Evolutionary conservation across 2,113 vertebrate species (phyloP).

Genomic region (Alethe castanea): DNA sequence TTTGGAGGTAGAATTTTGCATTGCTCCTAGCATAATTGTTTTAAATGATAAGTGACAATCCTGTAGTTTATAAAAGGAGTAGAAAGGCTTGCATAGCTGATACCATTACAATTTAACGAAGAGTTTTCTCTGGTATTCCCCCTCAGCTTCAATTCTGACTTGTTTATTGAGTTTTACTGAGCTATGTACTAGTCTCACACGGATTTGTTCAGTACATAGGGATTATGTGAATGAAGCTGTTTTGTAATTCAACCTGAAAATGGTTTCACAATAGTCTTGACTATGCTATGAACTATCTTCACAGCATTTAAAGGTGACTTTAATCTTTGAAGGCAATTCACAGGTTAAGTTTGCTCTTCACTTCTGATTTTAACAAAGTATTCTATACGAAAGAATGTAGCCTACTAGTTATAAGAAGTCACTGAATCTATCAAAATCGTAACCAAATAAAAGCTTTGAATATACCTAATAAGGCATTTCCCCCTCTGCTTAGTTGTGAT

Average conservation of each 20-base stretch:
- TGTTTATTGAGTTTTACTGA: neutral
- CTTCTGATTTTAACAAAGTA: neutral
- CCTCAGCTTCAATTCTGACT: neutral
- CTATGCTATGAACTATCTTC: neutral
- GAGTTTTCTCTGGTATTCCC: neutral
- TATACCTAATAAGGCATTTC: slow-evolving; percentile 38
- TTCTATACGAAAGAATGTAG: neutral
- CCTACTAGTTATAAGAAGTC: neutral
- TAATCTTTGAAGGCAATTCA: neutral
- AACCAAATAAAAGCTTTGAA: slow-evolving; percentile 17
- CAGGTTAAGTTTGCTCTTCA: neutral
- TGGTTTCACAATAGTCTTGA: neutral
- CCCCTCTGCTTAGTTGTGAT: slow-evolving; percentile 72
- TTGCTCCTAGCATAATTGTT: neutral
- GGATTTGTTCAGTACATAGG: neutral
- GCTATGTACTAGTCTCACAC: neutral
- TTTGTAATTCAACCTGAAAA: neutral
- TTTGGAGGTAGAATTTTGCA: neutral
- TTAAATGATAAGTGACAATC: neutral
- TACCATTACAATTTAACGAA: neutral
- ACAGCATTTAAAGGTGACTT: neutral
- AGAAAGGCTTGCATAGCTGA: neutral
- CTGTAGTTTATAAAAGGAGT: neutral
- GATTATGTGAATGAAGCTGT: neutral
- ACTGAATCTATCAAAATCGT: neutral